phyloP scores from a whole-genome alignment of 2,113 vertebrate species.

The Varanus komodoensis region DNA sequence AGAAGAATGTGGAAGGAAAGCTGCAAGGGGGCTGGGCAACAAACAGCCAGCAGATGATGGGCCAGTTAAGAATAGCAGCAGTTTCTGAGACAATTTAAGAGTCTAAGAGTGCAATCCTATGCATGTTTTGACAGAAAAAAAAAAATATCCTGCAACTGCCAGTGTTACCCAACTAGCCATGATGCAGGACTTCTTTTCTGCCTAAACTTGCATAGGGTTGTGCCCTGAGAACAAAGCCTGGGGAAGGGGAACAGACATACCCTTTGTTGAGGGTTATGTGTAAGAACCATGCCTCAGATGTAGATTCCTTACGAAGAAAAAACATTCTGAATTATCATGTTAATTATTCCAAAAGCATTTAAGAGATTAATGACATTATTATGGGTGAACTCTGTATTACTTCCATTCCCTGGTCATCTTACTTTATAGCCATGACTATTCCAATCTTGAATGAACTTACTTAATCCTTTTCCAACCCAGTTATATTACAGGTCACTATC shows the following conservation, averaged over 20 bases:
- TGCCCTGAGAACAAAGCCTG: constrained; percentile 41
- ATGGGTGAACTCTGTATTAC: not conserved
- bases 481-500: not conserved
- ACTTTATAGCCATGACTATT: not conserved
- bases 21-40: constrained; percentile 59
- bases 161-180: too few species aligned
- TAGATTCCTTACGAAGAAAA: constrained; percentile 55
- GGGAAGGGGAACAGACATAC: constrained; percentile 43
- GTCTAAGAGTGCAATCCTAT: constrained; percentile 18
- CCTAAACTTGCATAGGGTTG: too few species aligned
- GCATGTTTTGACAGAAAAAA: too few species aligned
- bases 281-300: constrained; percentile 51
- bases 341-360: not conserved
- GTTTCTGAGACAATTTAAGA: constrained; percentile 26
- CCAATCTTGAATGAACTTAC: not conserved
- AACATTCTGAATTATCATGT: constrained; percentile 21
- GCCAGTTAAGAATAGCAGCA: constrained; percentile 43
- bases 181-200: too few species aligned
- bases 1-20: constrained; percentile 13
- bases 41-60: not conserved
- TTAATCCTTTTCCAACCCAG: not conserved
- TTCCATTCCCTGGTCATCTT: too few species aligned
- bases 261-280: constrained; percentile 66
- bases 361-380: constrained; percentile 4
- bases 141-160: too few species aligned